Base-by-base conservation (phyloP, 2,888 invertebrate genomes). In the Drosophila ustulata region DNA sequence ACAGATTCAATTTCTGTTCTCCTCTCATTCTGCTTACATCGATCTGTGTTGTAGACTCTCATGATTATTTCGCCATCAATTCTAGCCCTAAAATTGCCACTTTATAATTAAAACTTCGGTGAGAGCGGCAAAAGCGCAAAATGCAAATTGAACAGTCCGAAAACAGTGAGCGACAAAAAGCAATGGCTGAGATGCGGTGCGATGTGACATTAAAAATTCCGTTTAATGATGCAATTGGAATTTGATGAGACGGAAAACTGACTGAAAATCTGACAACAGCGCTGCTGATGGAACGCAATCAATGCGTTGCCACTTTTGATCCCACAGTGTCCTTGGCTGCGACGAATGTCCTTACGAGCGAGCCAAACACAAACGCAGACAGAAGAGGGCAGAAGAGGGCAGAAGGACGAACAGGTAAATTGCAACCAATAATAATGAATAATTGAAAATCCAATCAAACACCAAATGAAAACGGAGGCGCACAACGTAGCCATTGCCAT, bases 381-480 rank as follows among this genome's bases (percentile, higher is more conserved):
- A 13, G 8, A 39, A 4, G 37, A n/a, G 32, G 32, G 13, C 6
- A 7, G 8, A 39, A 4, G 37, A n/a, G 32, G 32, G 13, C 6
- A 7, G 13, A 5, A 9, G 18, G 11, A 3, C 13, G 46, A 39
- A 30, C 84, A 84, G 85, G 84, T 81, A 90, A 90, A 91, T 91
- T 91, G 90, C 91, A 89, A 87, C 90, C 92, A 91, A 91, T 91
- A 92, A 91, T 91, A 90, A 91, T 91, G 91, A 91, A 91, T 91
- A 92, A 91, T 91, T 91, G 91, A 91, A 90, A 90, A 91, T 91
- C 91, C 92, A 92, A 91, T 91, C 91, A 91, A 91, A 92, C 91
- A 91, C 91, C 89, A 89, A 90, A 91, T 89, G 88, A 87, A 89
- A 90, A 88, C 82, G 86, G 76, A 82, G 88, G 74, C 70, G 76